A percentile compares a stretch with the other conserved stretches of the same genome.
These are phyloP conservation scores for Oeneis ivallda DNA, from an alignment of 2,888 invertebrate genomes.

Conservation along the genomic window DNA sequence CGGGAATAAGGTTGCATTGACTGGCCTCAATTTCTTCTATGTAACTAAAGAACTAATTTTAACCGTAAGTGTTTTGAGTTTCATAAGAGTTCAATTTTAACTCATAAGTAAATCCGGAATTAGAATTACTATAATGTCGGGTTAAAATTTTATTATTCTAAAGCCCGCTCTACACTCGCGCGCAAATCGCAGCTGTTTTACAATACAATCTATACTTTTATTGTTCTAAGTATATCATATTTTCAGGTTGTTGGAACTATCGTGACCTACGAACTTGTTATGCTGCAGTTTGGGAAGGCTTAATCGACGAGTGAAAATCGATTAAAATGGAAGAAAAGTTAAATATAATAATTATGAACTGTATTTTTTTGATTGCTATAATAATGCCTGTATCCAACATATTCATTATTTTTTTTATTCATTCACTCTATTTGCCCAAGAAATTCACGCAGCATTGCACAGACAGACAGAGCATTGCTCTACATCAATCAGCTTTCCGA, in stretches of 20 bases:
- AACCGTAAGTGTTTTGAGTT: conserved; percentile 64
- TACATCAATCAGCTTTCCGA: no score
- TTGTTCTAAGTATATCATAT: not conserved
- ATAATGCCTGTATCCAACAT: no score
- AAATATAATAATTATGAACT: not conserved
- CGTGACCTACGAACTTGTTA: conserved; percentile 63
- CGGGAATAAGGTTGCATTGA: conserved; percentile 81
- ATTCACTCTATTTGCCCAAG: no score
- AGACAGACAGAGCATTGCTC: no score
- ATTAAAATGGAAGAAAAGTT: not conserved
- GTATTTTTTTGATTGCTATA: not conserved
- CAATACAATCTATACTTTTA: no score
- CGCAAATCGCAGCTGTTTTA: no score
- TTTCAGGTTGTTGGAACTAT: conserved; percentile 62
- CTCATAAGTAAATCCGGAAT: no score
- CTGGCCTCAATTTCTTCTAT: conserved; percentile 82
- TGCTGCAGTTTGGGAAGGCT: conserved; percentile 54
- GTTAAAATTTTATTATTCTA: not conserved
- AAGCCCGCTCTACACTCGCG: no score
- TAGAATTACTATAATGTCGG: not conserved
- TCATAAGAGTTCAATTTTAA: no score
- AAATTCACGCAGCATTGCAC: no score
- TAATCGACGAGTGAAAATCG: not conserved
- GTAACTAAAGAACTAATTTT: conserved; percentile 80
- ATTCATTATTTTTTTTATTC: no score